Base-by-base conservation (phyloP, 2,888 invertebrate genomes). In the Drosophila eohydei region DNA sequence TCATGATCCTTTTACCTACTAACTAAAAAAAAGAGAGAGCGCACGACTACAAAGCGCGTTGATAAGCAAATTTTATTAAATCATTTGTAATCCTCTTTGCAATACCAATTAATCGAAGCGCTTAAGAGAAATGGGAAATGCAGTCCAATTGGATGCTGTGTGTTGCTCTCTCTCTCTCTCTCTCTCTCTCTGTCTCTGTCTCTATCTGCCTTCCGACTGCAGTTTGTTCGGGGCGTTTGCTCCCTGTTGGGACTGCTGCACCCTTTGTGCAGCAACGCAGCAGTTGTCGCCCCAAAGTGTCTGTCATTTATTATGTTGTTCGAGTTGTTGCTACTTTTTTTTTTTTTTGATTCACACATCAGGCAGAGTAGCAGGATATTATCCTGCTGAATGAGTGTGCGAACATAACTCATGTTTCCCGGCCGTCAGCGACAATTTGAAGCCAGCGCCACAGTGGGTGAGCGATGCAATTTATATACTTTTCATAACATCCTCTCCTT, bases 41-140 rank as follows among this genome's bases (percentile, higher is more conserved):
- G 52, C 21, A 11, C 32, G 16, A 50, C 12, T 52, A 77, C 78
- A 81, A 87, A 54, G 75, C 71, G 66, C 76, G 54, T 51, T 71
- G 62, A 71, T 71, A 71, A 48, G 61, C 59, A 66, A 68, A 72
- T 75, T 78, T 74, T 75, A 74, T 74, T 71, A 69, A 60, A 65
- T 68, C 67, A 63, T 80, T 78, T 78, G 80, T 83, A 85, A 83
- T 74, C 83, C 88, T 57, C 83, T 88, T 77, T 73, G 69, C 58
- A 62, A 71, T 65, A 67, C 54, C 83, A 88, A 83, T 83, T 83
- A 83, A 83, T 85, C 80, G 88, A 62, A 66, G 68, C 64, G 74
- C 55, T 70, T 71, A 21, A 56, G 43, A 38, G 60, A 44, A 38
- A 26, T 8, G 59, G 8, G 51, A 74, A 40, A 66, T 46, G 54